Conservation (phyloP, 1,140 invertebrate genomes). For the Drosophila santomea region DNA sequence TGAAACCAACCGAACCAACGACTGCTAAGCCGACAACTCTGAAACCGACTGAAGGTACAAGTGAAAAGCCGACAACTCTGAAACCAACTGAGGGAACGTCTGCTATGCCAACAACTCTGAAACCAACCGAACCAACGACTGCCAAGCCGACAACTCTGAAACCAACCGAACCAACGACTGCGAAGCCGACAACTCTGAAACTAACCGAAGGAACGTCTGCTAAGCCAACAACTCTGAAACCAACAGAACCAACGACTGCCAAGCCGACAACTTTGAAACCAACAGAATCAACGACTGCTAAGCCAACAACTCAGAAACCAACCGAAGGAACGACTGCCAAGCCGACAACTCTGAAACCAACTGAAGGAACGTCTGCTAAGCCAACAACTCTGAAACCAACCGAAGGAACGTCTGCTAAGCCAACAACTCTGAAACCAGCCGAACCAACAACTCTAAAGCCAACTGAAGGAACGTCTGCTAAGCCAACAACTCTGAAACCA, state of each 20-base stretch:
- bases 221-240: constrained; percentile 3
- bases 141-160: not conserved
- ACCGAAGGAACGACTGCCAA: not conserved
- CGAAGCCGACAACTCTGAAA: not conserved
- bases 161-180: not conserved
- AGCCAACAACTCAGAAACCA: constrained; percentile 1
- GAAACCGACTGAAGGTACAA: not conserved
- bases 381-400: constrained; percentile 5
- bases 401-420: not conserved
- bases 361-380: not conserved
- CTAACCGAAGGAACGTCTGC: not conserved
- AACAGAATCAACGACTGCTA: not conserved
- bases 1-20: not conserved
- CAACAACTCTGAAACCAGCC: not conserved
- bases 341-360: not conserved
- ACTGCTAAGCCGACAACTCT: constrained; percentile 6
- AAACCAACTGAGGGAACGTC: constrained; percentile 4
- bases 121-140: not conserved
- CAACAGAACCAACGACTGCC: not conserved
- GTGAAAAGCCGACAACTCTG: not conserved
- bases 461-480: not conserved
- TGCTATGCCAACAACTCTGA: constrained; percentile 6
- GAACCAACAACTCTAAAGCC: not conserved
- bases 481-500: constrained; percentile 8
- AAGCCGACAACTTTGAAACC: constrained; percentile 8